Evolutionary conservation across 2,888 invertebrate species (phyloP).

Genomic region (Resseliella maxima): DNA sequence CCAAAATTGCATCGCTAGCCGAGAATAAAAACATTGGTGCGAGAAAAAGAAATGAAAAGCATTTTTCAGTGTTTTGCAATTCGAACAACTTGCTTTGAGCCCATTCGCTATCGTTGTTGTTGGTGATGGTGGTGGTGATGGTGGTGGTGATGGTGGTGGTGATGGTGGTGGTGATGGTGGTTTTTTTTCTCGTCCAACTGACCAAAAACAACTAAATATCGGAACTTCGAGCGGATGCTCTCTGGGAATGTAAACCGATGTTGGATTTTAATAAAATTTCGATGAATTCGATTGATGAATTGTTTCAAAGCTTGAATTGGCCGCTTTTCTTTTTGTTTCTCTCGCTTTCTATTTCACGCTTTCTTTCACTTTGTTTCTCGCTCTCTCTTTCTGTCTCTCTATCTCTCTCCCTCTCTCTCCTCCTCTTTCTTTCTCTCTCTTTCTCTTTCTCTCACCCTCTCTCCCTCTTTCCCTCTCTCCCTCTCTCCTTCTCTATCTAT

Average conservation of each 20-base stretch:
- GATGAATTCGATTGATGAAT: constrained; percentile 55
- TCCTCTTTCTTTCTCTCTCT: neutral
- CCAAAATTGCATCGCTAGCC: constrained; percentile 27
- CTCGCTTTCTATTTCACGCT: neutral
- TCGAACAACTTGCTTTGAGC: neutral
- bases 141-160: too few species aligned
- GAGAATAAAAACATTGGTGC: constrained; percentile 44
- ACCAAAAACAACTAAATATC: constrained; percentile 42
- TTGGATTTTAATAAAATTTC: constrained; percentile 55
- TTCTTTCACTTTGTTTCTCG: neutral
- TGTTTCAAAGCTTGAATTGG: constrained; percentile 1
- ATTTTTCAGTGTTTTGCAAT: neutral
- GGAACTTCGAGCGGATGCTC: constrained; percentile 34
- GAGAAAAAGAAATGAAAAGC: neutral
- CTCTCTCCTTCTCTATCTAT: too few species aligned
- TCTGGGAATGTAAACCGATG: constrained; percentile 51
- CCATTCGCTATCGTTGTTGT: neutral
- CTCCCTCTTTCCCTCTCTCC: neutral
- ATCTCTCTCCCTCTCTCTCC: too few species aligned
- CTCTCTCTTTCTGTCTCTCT: too few species aligned
- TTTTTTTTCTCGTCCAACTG: neutral
- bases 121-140: too few species aligned
- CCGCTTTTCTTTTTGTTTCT: neutral
- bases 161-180: too few species aligned
- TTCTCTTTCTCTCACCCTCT: neutral